Conservation (phyloP, 1,140 invertebrate species). For the Polypedilum pembai region DNA sequence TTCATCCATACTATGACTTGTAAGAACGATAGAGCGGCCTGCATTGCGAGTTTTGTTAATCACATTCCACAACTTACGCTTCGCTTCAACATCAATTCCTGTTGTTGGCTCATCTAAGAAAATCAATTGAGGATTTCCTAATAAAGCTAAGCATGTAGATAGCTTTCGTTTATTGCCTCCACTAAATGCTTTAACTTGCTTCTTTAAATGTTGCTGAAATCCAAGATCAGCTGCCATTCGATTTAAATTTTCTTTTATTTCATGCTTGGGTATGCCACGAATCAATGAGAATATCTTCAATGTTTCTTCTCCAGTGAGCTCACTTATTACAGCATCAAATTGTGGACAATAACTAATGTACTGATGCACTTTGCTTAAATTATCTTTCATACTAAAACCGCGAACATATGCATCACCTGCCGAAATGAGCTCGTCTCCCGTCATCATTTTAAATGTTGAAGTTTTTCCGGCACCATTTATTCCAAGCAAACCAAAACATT, state of each 20-base stretch:
- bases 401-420: slow-evolving; percentile 45
- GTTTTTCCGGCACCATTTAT: slow-evolving; percentile 71
- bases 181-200: slow-evolving; percentile 56
- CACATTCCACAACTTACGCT: slow-evolving; percentile 64
- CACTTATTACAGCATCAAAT: slow-evolving; percentile 65
- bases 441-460: slow-evolving; percentile 68
- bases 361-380: slow-evolving; percentile 48
- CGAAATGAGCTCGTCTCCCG: slow-evolving; percentile 50
- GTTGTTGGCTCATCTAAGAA: slow-evolving; percentile 75
- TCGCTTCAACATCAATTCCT: slow-evolving; percentile 74
- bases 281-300: slow-evolving; percentile 59
- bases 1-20: slow-evolving; percentile 68
- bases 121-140: slow-evolving; percentile 75
- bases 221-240: slow-evolving; percentile 43
- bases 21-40: slow-evolving; percentile 55
- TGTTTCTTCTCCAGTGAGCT: slow-evolving; percentile 66
- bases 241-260: slow-evolving; percentile 44
- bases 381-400: slow-evolving; percentile 45
- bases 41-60: slow-evolving; percentile 40
- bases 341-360: slow-evolving; percentile 64
- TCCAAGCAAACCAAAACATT: slow-evolving; percentile 76
- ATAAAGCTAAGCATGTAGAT: slow-evolving; percentile 78
- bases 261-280: slow-evolving; percentile 51
- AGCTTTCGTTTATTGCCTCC: slow-evolving; percentile 90
- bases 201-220: slow-evolving; percentile 48